Evolutionary conservation across 2,113 vertebrate genomes (phyloP).

Genomic region (Amblyopsis rosae): DNA sequence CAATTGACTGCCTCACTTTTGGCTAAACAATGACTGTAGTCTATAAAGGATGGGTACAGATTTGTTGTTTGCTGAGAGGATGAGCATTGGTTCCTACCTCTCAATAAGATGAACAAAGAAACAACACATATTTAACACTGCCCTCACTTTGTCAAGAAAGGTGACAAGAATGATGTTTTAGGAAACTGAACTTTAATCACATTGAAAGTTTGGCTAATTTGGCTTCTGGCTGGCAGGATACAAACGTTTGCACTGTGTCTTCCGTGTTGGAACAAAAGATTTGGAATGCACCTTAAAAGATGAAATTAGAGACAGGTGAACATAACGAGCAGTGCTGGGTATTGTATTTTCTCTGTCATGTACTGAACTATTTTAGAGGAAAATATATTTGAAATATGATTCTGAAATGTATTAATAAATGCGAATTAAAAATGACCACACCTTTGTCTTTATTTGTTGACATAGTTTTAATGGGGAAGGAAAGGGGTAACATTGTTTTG

Average conservation of each 20-base stretch:
- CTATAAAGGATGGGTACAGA: background rate
- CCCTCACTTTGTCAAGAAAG: conserved; percentile 36
- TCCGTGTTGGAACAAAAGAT: conserved; percentile 29
- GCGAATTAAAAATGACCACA: conserved; percentile 51
- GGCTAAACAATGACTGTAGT: background rate
- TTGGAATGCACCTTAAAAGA: conserved; percentile 40
- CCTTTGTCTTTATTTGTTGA: conserved; percentile 25
- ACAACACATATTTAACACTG: conserved; percentile 27
- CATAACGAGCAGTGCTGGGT: conserved; percentile 59
- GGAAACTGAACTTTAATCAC: conserved; percentile 28
- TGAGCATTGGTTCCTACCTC: conserved; percentile 1
- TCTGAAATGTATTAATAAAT: conserved; percentile 76
- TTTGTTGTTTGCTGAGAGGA: conserved; percentile 17
- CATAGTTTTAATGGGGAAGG: background rate
- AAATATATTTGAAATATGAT: conserved; percentile 78
- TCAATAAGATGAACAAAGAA: conserved; percentile 29
- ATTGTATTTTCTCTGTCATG: conserved; percentile 75
- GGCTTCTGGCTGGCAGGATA: conserved; percentile 25
- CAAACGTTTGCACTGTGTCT: conserved; percentile 16
- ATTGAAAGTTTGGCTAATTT: background rate
- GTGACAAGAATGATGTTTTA: conserved; percentile 30
- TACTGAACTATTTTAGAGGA: conserved; percentile 75
- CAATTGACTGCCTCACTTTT: background rate
- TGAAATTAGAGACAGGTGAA: conserved; percentile 7
- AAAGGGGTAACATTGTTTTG: too few species aligned